These are phyloP conservation scores for Zoanthus sociatus DNA, from an alignment of 92 coral and sea anemone genomes.

Conservation along the genomic window DNA sequence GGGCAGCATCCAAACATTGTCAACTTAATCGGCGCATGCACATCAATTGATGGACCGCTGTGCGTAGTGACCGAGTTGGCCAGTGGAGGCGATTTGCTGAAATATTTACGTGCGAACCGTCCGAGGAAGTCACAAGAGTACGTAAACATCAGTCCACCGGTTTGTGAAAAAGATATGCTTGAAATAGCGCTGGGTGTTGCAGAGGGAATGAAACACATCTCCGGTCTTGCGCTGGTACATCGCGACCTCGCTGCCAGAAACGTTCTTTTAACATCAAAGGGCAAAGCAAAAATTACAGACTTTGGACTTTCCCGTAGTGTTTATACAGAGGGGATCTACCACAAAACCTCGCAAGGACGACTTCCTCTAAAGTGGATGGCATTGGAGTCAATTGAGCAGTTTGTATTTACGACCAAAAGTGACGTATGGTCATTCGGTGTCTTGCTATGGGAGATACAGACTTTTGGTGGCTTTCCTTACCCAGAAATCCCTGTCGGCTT, in stretches of 20 bases:
- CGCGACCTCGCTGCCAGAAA: slow-evolving; percentile 83
- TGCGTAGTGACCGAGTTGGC: slow-evolving; percentile 26
- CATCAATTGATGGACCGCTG: slow-evolving; percentile 28
- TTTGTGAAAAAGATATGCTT: slow-evolving; percentile 62
- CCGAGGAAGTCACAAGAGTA: too few relatives aligned
- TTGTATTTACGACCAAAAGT: not conserved
- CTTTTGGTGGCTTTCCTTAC: slow-evolving; percentile 78
- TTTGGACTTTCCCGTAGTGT: slow-evolving; percentile 78
- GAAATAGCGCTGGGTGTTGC: slow-evolving; percentile 73
- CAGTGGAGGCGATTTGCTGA: slow-evolving; percentile 27
- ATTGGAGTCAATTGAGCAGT: slow-evolving; percentile 42
- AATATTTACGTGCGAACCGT: slow-evolving; percentile 11
- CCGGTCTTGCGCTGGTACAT: slow-evolving; percentile 64
- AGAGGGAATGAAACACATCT: slow-evolving; percentile 70
- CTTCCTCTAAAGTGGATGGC: slow-evolving; percentile 87
- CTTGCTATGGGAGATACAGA: slow-evolving; percentile 76
- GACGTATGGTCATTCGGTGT: slow-evolving; percentile 76
- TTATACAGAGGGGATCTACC: slow-evolving; percentile 68
- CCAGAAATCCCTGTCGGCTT: slow-evolving; percentile 68
- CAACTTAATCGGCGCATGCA: not conserved
- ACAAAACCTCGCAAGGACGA: slow-evolving; percentile 66
- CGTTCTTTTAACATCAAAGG: slow-evolving; percentile 58
- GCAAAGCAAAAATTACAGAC: slow-evolving; percentile 72
- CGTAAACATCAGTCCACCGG: too few relatives aligned
- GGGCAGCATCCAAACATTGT: too few relatives aligned